Evolutionary conservation across 2,797 vertebrate species (phyloP).

Genomic region (Sebastes elongatus): DNA sequence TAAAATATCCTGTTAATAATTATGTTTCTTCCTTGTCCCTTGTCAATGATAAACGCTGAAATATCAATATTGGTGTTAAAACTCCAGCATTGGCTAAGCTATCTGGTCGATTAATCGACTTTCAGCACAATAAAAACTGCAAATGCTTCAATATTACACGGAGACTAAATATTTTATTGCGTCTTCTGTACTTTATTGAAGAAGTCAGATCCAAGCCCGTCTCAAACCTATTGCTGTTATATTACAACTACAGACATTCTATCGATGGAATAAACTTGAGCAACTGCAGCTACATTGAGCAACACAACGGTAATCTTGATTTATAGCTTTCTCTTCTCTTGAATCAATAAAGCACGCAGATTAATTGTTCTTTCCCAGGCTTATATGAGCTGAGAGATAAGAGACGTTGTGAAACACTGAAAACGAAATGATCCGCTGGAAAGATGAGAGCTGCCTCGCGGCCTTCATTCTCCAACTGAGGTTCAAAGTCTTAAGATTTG

Average conservation of each 20-base stretch:
- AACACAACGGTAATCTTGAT: neutral
- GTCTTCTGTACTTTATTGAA: neutral
- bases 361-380: constrained; percentile 12
- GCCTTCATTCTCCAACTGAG: neutral
- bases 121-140: neutral
- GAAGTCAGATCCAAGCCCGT: neutral
- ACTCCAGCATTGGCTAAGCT: neutral
- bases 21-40: no score
- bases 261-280: neutral
- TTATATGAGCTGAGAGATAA: constrained; percentile 37
- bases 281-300: neutral
- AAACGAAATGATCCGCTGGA: neutral
- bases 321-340: neutral
- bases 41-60: neutral
- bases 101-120: neutral
- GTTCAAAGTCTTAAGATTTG: constrained; percentile 29
- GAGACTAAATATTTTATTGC: neutral
- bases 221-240: neutral
- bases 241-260: neutral
- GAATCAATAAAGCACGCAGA: constrained; percentile 3
- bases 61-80: neutral
- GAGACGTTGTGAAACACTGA: constrained; percentile 27
- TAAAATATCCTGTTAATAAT: neutral
- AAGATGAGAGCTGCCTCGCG: neutral
- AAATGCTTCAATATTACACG: neutral